Base-by-base conservation (phyloP, 2,797 vertebrate species). In the Myotis daubentonii region DNA sequence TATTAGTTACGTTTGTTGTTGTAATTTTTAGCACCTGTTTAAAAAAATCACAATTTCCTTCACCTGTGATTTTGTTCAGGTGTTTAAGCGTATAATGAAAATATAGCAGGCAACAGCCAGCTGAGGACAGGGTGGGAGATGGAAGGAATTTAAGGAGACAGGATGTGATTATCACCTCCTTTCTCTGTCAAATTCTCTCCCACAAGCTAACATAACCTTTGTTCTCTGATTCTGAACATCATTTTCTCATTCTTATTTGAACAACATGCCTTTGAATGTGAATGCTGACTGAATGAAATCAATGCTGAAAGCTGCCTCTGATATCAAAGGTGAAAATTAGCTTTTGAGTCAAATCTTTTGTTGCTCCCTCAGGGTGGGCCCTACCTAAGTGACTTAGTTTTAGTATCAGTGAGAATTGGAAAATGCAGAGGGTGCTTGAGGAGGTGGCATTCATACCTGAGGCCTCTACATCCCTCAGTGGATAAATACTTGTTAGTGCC, bases 1-100 rank as follows among this genome's bases (percentile, higher is more conserved):
- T 10, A 36, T 44, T 51, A 57, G 38, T 74, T 87, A 60, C 22
- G 79, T 12, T 75, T 65, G 41, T 57, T 20, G 41, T 72, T 94
- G 51, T 47, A 55, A 87, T 44, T 86, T 95, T 86, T 55, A 79
- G 76, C 51, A 79, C 66, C 85, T 83, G 74, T 72, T 75, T 38
- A 16, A 44, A 30, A 89, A 85, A 60, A 38, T 70, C 17, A 80
- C 12, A 71, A 41, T 93, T 95, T 92, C 47, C 49, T 95, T 75
- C 25, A 68, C 12, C 11, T 47, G 10, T 11, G 4, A 84, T 93
- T 96, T 94, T 93, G n/a, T 82, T 94, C 13, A 68, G 4, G 57
- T 95, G 55, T 9, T 93, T 68, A 68, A 49, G 87, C 30, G 12
- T 81, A 62, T 41, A 89, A 71, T 30, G 28, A 94, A 94, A 92